These are phyloP conservation scores for Nyctereutes procyonoides DNA, from an alignment of 2,113 vertebrate genomes.

Conservation along the genomic window DNA sequence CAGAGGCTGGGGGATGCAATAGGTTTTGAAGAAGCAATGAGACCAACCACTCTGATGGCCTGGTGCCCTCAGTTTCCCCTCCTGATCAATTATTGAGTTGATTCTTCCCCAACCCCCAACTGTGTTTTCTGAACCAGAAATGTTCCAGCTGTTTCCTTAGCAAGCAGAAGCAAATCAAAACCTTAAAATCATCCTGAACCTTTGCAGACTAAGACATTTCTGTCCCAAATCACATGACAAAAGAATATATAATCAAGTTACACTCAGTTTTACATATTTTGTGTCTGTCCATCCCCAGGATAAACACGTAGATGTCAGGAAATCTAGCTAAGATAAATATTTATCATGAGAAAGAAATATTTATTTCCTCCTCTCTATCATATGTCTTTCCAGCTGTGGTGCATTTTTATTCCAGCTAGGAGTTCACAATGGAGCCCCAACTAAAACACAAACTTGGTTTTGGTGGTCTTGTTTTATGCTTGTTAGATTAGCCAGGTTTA, in stretches of 20 bases:
- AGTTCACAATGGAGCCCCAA: conserved; percentile 27
- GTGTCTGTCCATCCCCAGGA: not conserved
- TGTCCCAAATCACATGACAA: not conserved
- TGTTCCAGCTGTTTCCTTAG: not conserved
- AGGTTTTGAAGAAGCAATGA: conserved; percentile 74
- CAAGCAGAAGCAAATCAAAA: not conserved
- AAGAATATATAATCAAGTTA: not conserved
- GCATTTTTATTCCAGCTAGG: not conserved
- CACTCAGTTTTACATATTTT: not conserved
- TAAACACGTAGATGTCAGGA: conserved; percentile 19
- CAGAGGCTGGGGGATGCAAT: conserved; percentile 68
- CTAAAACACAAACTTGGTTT: conserved; percentile 38
- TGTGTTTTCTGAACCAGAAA: conserved; percentile 15
- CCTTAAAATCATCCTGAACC: not conserved
- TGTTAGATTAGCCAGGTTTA: not conserved
- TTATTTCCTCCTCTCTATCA: conserved; percentile 25
- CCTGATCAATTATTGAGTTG: not conserved
- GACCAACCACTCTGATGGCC: not conserved
- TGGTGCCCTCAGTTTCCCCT: not conserved
- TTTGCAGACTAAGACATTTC: not conserved
- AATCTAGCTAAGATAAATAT: not conserved
- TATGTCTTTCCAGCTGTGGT: not conserved
- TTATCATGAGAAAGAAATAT: not conserved
- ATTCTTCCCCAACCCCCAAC: not conserved
- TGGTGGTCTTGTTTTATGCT: not conserved